Percentiles rank a stretch among this genome's conserved stretches.
phyloP scores from a whole-genome alignment of 2,113 vertebrate species.

The Pogona vitticeps region DNA sequence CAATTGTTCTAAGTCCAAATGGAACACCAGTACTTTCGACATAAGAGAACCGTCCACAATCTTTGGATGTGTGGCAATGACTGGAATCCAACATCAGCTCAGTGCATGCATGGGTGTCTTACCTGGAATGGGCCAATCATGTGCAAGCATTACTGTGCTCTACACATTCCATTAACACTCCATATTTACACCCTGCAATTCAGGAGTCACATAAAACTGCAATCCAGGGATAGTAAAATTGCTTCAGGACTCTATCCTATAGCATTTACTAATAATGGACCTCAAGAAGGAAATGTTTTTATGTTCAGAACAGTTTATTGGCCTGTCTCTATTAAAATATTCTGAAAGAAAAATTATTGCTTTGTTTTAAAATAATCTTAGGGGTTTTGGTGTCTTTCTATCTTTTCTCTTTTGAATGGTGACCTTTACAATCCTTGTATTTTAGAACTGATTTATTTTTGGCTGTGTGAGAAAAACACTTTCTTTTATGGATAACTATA shows the following conservation, averaged over 20 bases:
- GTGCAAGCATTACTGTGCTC: too few species aligned
- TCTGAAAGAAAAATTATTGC: neutral
- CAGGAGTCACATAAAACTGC: neutral
- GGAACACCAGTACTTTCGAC: too few species aligned
- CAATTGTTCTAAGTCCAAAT: too few species aligned
- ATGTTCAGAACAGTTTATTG: neutral
- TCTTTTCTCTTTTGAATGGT: neutral
- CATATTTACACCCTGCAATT: neutral
- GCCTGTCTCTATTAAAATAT: neutral
- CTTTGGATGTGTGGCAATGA: too few species aligned
- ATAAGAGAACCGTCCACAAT: too few species aligned
- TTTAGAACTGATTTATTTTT: conserved; percentile 7
- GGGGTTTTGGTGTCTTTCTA: neutral
- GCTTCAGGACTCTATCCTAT: neutral
- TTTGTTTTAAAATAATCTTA: conserved; percentile 6
- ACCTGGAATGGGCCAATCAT: neutral
- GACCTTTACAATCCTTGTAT: neutral
- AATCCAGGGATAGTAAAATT: neutral
- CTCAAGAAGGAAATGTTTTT: neutral
- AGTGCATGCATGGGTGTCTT: neutral
- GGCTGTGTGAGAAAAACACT: neutral
- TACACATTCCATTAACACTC: neutral
- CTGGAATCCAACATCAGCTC: neutral
- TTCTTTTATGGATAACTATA: conserved; percentile 8
- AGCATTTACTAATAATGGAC: neutral